phyloP scores from a whole-genome alignment of 2,797 vertebrate genomes.

The Melanotaenia pygmaea region DNA sequence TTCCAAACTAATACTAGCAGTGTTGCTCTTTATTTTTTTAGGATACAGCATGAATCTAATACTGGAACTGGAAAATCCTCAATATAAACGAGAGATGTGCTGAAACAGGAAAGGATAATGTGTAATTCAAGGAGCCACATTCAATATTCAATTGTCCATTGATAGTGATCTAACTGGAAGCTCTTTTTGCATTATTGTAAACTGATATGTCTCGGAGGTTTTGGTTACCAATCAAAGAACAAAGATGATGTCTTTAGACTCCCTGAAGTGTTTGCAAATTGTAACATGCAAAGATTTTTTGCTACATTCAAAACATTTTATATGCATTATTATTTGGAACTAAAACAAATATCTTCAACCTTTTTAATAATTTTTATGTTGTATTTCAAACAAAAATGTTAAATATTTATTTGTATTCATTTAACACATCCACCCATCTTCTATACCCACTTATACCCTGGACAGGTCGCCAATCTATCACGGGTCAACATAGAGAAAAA shows the following conservation, averaged over 20 bases:
- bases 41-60: constrained; percentile 38
- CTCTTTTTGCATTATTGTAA: not conserved
- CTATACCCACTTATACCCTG: too few species aligned
- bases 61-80: constrained; percentile 6
- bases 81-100: constrained; percentile 1
- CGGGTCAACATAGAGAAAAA: too few species aligned
- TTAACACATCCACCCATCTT: too few species aligned
- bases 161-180: not conserved
- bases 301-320: not conserved
- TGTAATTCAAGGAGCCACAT: not conserved
- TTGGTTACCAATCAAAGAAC: not conserved
- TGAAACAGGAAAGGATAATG: not conserved
- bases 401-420: too few species aligned
- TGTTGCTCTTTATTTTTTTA: constrained; percentile 25
- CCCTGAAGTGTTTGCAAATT: not conserved
- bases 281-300: not conserved
- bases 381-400: too few species aligned
- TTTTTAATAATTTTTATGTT: too few species aligned
- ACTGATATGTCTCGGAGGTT: not conserved
- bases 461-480: too few species aligned
- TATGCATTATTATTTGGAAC: too few species aligned
- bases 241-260: too few species aligned
- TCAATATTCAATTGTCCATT: not conserved
- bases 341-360: too few species aligned
- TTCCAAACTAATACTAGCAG: constrained; percentile 25